These are phyloP conservation scores for Cheumatopsyche charites DNA, from an alignment of 1,140 invertebrate species.

Conservation along the genomic window DNA sequence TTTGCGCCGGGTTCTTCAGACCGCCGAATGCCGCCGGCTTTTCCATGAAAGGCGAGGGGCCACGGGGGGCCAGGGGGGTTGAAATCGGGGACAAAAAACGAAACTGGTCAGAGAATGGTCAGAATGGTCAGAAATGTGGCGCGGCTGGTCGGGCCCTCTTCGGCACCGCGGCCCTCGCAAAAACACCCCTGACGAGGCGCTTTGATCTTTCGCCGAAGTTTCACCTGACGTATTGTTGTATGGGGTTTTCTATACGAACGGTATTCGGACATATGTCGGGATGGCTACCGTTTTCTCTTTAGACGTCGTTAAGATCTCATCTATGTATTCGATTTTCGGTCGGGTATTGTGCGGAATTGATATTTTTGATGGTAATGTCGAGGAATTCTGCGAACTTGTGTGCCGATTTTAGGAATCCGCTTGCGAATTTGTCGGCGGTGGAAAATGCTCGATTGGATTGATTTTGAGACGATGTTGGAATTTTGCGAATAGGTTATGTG, in stretches of 20 bases:
- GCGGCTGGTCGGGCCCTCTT: constrained; percentile 36
- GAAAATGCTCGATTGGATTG: constrained; percentile 34
- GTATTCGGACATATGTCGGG: not conserved
- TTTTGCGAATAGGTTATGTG: not conserved
- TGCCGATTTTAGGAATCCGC: no score
- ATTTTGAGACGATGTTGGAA: constrained; percentile 27
- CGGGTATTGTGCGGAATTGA: no score
- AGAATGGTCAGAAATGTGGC: constrained; percentile 39
- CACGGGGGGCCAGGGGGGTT: not conserved
- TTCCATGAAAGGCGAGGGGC: not conserved
- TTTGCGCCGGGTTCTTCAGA: no score
- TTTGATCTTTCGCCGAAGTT: constrained; percentile 31
- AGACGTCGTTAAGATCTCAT: no score
- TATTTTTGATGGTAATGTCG: no score
- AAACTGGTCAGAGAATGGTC: constrained; percentile 36
- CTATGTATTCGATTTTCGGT: not conserved
- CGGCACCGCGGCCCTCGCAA: constrained; percentile 23
- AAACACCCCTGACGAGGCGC: constrained; percentile 32
- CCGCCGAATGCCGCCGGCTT: not conserved
- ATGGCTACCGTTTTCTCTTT: no score
- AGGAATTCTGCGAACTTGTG: no score
- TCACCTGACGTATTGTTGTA: constrained; percentile 3
- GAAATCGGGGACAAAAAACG: constrained; percentile 33
- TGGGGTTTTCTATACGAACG: not conserved
- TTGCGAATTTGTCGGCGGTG: not conserved